Evolutionary conservation across 2,113 vertebrate genomes (phyloP).

Genomic region (Silurus glanis): DNA sequence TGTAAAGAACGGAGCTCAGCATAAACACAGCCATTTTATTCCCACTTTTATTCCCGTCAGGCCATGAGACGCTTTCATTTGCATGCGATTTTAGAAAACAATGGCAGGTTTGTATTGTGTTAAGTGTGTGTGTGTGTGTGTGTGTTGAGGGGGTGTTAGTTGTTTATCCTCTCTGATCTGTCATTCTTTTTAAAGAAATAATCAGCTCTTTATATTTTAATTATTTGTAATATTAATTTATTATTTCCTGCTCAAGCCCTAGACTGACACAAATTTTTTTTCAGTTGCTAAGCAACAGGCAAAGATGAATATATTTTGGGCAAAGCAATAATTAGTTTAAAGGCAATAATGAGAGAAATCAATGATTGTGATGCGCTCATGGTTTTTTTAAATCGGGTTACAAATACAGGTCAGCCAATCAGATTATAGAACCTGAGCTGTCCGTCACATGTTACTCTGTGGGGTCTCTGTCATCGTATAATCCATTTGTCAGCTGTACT

Average conservation of each 20-base stretch:
- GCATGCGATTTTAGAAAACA: slow-evolving; percentile 26
- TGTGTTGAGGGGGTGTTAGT: background rate
- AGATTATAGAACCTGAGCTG: background rate
- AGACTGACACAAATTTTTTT: too few relatives aligned
- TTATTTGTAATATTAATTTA: background rate
- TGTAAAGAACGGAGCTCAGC: background rate
- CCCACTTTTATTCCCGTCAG: slow-evolving; percentile 2
- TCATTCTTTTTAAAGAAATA: background rate
- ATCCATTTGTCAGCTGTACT: background rate
- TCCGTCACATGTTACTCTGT: background rate
- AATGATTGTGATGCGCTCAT: background rate
- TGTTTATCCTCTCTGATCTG: background rate
- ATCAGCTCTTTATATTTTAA: background rate
- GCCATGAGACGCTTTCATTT: background rate
- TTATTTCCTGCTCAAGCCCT: background rate
- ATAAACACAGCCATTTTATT: slow-evolving; percentile 7
- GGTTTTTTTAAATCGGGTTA: background rate
- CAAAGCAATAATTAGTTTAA: background rate
- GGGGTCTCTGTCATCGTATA: background rate
- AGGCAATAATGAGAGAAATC: background rate
- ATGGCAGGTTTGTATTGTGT: slow-evolving; percentile 12
- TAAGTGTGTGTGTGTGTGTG: background rate
- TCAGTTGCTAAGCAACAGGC: background rate
- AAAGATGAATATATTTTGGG: background rate
- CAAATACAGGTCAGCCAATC: background rate